Evolutionary conservation across 2,888 invertebrate genomes (phyloP), one percentile per base, ranked within the genome.

Genomic region (Amphimallon solstitiale): DNA sequence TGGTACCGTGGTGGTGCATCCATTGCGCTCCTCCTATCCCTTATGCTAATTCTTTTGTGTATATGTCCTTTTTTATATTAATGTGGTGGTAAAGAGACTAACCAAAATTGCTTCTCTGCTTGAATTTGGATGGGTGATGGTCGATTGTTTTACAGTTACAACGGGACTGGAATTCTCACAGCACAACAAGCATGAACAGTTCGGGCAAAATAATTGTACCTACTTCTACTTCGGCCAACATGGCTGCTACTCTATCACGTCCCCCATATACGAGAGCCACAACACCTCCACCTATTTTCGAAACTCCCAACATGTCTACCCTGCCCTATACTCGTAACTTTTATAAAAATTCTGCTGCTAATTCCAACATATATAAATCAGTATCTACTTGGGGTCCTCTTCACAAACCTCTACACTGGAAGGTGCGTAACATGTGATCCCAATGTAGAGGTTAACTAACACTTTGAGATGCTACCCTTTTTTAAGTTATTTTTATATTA

Each of bases 351-450:
- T 79, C 80, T 63, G 76, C 79, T 73, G 76, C 79, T 73, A 80
- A 84, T 81, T 82, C 84, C 77, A 84, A 86, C 82, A 84, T 87
- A 79, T 86, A 86, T 79, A 87, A 87, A 84, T 87, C 87, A 79
- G 84, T 86, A 78, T 86, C 87, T 78, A 87, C 87, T 80, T 87
- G 87, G 87, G 86, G 86, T 79, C 85, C 86, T 79, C 85, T 87
- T 81, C 86, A 87, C 83, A 87, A 86, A 84, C 86, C 86, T 82
- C 85, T 86, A 82, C 85, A 85, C 80, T 86, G 86, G 86, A 87
- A 87, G 87, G 86, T 87, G 85, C 86, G 85, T 80, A 80, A 75
- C 35, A 29, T 54, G 61, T 43, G 61, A 45, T 54, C 35, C 63
- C 63, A 45, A 52, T 52, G 65, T 65, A 65, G 65, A 65, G 65